Base-by-base conservation (phyloP, 2,113 vertebrate species). In the Microtus montanus region DNA sequence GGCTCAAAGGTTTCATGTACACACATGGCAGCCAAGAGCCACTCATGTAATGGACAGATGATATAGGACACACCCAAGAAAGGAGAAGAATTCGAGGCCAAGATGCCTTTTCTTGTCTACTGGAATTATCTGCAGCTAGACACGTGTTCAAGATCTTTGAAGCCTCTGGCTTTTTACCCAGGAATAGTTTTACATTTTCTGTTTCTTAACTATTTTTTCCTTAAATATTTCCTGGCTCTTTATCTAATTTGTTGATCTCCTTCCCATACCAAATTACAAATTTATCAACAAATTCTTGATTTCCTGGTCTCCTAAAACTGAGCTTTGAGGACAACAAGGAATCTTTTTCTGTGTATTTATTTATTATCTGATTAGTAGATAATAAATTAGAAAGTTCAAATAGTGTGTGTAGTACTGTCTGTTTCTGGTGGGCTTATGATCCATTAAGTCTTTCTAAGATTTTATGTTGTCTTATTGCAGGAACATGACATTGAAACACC, bases 401-500 rank as follows among this genome's bases (percentile, higher is more conserved):
- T 95, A 47, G 47, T 77, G n/a, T 95, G 0, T 74, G 10, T 83
- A 78, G 17, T 9, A 22, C 20, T 95, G 22, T 12, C 58, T 88
- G 54, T 93, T 33, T 93, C 38, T 86, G n/a, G 49, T 89, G 12
- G 35, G 33, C 33, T 90, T 85, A 38, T 52, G 66, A 28, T 90
- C 73, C 64, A 63, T 79, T 74, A 89, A 70, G 35, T 84, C 54
- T 92, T 89, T 93, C 75, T 97, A 80, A 98, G 78, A 94, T 13
- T 15, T 87, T 75, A 24, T 15, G 2, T 97, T 98, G 92, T 98
- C 78, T 97, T 97, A 64, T 96, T 98, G 66, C 98, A 99, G 99
- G 99, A 99, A 97, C 99, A 99, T 89, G 99, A 99, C 79, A 98
- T 99, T 92, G 99, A 99, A 98, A 99, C 99, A 74, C 98, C 99